These are phyloP conservation scores for Lutraria lutraria DNA, from an alignment of 2,888 invertebrate genomes.

Conservation along the genomic window DNA sequence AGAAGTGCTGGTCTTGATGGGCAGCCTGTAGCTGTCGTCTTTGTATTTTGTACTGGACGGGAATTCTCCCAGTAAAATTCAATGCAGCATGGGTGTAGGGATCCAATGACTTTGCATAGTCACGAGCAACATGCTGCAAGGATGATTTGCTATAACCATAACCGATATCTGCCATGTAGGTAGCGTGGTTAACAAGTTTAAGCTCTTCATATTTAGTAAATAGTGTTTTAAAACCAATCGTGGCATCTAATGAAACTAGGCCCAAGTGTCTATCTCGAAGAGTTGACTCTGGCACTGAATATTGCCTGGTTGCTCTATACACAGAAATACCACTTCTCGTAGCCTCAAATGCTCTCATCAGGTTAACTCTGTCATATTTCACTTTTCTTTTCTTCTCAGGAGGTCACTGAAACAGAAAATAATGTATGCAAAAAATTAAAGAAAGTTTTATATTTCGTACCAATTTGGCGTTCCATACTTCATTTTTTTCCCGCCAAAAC, in stretches of 20 bases:
- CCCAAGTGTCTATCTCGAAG: conserved; percentile 32
- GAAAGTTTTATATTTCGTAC: conserved; percentile 24
- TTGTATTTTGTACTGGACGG: conserved; percentile 19
- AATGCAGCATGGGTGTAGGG: neutral
- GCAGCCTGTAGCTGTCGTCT: neutral
- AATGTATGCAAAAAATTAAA: neutral
- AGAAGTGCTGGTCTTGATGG: conserved; percentile 16
- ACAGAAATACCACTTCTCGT: conserved; percentile 33
- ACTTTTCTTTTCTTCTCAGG: neutral
- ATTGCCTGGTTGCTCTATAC: conserved; percentile 28
- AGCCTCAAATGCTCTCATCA: neutral
- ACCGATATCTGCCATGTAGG: conserved; percentile 36
- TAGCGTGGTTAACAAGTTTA: conserved; percentile 26
- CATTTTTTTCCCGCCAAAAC: too few species aligned
- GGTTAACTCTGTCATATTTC: conserved; percentile 12
- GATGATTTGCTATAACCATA: conserved; percentile 32
- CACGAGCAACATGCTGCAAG: conserved; percentile 34
- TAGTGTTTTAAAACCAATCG: neutral
- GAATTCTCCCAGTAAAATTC: neutral
- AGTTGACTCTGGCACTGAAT: conserved; percentile 33
- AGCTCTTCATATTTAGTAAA: conserved; percentile 15
- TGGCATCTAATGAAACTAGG: neutral
- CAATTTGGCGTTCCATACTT: too few species aligned
- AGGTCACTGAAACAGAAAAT: conserved; percentile 4
- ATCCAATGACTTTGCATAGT: conserved; percentile 51